phyloP scores from a whole-genome alignment of 2,113 vertebrate species.

The Chionomys nivalis region DNA sequence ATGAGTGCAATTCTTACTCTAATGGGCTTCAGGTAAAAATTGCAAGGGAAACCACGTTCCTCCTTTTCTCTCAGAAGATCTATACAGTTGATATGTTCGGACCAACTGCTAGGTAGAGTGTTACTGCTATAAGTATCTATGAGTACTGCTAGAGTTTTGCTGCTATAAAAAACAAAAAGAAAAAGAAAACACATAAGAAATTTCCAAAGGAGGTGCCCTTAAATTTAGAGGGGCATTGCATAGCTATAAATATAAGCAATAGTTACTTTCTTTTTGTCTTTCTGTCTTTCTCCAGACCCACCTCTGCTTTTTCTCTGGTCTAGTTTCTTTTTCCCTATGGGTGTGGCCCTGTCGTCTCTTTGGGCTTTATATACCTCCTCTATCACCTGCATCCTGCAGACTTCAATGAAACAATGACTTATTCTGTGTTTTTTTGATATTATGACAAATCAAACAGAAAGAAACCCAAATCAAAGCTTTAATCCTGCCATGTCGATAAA shows the following conservation, averaged over 20 bases:
- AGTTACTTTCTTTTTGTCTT: neutral
- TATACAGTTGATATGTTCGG: neutral
- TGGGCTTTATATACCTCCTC: neutral
- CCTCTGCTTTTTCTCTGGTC: neutral
- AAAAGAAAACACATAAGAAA: constrained; percentile 23
- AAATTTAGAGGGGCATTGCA: neutral
- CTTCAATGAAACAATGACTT: constrained; percentile 40
- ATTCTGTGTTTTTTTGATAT: neutral
- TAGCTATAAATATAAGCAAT: neutral
- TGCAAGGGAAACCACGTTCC: constrained; percentile 10
- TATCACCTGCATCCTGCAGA: neutral
- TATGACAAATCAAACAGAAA: neutral
- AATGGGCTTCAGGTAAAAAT: constrained; percentile 53
- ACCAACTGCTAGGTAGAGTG: neutral
- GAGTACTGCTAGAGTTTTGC: neutral
- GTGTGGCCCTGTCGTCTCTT: neutral
- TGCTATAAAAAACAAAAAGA: constrained; percentile 7
- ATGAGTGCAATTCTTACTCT: constrained; percentile 46
- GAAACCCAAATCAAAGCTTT: neutral
- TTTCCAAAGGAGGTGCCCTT: neutral
- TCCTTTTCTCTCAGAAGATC: constrained; percentile 52
- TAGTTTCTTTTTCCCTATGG: neutral
- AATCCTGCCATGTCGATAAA: neutral
- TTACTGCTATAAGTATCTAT: neutral
- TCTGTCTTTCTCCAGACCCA: neutral